Percentiles rank a stretch among this genome's conserved stretches.
Evolutionary conservation across 2,888 invertebrate species (phyloP).

Genomic region (Phanerotoma sp.): DNA sequence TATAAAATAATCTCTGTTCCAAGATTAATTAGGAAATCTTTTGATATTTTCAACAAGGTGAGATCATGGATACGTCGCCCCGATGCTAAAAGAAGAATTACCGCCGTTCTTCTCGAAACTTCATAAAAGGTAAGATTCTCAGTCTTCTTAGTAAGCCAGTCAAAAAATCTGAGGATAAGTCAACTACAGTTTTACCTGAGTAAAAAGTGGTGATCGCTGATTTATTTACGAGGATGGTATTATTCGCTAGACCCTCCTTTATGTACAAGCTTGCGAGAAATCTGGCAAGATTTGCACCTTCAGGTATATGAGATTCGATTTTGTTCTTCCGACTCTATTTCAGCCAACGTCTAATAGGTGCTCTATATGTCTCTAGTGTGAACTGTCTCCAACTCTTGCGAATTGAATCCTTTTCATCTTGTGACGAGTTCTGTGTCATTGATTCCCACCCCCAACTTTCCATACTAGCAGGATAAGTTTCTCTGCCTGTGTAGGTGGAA

Average conservation of each 20-base stretch:
- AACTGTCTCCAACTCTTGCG: slow-evolving; percentile 28
- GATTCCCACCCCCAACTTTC: slow-evolving; percentile 28
- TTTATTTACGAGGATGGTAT: neutral
- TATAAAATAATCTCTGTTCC: slow-evolving; percentile 32
- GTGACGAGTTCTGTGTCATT: slow-evolving; percentile 15
- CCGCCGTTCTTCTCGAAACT: slow-evolving; percentile 31
- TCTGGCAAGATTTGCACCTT: neutral
- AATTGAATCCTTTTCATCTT: slow-evolving; percentile 17
- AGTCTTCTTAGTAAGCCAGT: neutral
- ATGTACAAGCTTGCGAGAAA: neutral
- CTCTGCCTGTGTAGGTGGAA: slow-evolving; percentile 24
- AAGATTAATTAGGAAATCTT: slow-evolving; percentile 18
- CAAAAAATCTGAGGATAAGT: neutral
- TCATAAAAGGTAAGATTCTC: slow-evolving; percentile 25
- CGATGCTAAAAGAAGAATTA: slow-evolving; percentile 27
- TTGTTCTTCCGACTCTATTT: slow-evolving; percentile 20
- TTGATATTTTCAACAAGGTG: slow-evolving; percentile 27
- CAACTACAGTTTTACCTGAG: neutral
- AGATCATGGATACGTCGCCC: slow-evolving; percentile 32
- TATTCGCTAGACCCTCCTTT: neutral
- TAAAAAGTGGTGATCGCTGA: neutral
- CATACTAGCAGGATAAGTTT: slow-evolving; percentile 27
- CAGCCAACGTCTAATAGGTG: slow-evolving; percentile 31
- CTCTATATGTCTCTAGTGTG: slow-evolving; percentile 28
- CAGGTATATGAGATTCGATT: neutral